These are phyloP conservation scores for Engystomops pustulosus DNA, from an alignment of 2,113 vertebrate species.

Conservation along the genomic window DNA sequence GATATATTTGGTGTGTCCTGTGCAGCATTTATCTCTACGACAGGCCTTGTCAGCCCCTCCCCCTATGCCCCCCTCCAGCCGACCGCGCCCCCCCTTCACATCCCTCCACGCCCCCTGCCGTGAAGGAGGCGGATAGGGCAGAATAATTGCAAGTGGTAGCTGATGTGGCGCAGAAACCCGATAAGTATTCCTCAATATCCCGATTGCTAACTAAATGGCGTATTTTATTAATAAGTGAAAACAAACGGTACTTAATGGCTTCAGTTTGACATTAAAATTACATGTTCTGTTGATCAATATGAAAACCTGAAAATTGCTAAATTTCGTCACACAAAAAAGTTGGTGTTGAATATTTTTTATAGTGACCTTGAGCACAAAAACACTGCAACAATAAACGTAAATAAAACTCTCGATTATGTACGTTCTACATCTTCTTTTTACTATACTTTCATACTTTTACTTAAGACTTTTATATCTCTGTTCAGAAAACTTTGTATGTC, in stretches of 20 bases:
- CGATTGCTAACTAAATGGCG: not conserved
- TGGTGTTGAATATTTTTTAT: not conserved
- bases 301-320: not conserved
- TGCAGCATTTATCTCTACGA: no score
- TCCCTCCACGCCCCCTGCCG: no score
- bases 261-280: not conserved
- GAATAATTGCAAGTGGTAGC: no score
- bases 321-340: not conserved
- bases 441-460: not conserved
- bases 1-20: no score
- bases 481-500: constrained; percentile 7
- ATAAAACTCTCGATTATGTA: not conserved
- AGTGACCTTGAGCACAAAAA: not conserved
- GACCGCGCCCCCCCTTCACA: no score
- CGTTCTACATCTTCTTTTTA: not conserved
- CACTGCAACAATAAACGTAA: not conserved
- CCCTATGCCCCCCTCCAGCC: no score
- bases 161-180: no score
- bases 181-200: no score
- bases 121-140: no score
- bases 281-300: not conserved
- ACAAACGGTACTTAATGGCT: not conserved
- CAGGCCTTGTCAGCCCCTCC: no score
- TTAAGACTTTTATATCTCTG: constrained; percentile 18
- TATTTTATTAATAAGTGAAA: not conserved